These are phyloP conservation scores for Sternarchorhynchus goeldii DNA, from an alignment of 2,797 vertebrate species.

Conservation along the genomic window DNA sequence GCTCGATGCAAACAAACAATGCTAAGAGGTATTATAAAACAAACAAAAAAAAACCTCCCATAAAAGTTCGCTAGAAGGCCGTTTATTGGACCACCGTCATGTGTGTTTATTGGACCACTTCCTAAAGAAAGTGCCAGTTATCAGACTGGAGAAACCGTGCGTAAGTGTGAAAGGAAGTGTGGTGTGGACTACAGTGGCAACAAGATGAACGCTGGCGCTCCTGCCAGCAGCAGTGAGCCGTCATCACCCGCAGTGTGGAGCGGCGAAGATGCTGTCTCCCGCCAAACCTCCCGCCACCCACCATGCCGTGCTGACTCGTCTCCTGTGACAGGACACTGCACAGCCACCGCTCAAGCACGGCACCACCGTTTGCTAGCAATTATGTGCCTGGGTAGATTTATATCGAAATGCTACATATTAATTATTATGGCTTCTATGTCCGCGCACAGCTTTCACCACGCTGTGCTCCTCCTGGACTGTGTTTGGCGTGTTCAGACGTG, in stretches of 20 bases:
- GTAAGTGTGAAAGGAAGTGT: constrained; percentile 2
- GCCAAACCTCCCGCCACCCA: too few species aligned
- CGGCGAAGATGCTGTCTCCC: not conserved
- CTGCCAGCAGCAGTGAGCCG: constrained; percentile 8
- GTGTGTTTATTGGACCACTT: too few species aligned
- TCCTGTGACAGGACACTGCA: constrained; percentile 13
- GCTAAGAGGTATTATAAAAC: too few species aligned
- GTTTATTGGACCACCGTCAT: too few species aligned
- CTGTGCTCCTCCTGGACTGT: too few species aligned
- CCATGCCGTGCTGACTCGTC: not conserved
- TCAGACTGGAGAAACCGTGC: not conserved
- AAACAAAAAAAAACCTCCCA: too few species aligned
- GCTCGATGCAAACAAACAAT: too few species aligned
- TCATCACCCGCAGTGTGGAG: constrained; percentile 29
- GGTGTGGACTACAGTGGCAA: not conserved
- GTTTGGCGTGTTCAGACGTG: too few species aligned
- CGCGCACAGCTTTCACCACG: too few species aligned
- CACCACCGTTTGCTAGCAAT: not conserved
- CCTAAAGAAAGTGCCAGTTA: not conserved
- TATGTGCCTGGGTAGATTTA: not conserved
- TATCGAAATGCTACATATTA: too few species aligned
- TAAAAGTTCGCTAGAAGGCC: too few species aligned
- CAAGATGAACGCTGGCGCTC: constrained; percentile 14
- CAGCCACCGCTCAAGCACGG: constrained; percentile 4
- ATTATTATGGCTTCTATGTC: too few species aligned